Percentiles rank a stretch among this genome's conserved stretches.
Evolutionary conservation across 1,140 invertebrate species (phyloP).

Genomic region (Parasteatoda tepidariorum): DNA sequence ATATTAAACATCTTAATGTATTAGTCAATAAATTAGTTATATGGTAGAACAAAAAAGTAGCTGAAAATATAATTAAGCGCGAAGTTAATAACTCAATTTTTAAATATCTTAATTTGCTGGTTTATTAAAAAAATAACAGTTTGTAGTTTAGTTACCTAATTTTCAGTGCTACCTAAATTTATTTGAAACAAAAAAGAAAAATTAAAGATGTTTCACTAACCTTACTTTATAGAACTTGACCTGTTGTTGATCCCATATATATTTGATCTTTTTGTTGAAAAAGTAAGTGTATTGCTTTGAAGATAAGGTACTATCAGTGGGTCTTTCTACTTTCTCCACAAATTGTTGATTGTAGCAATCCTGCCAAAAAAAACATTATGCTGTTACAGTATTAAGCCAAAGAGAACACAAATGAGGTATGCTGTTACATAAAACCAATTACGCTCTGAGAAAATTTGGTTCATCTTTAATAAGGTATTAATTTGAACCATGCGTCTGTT

Average conservation of each 20-base stretch:
- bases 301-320: not conserved
- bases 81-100: no score
- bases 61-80: no score
- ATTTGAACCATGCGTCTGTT: not conserved
- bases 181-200: not conserved
- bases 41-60: no score
- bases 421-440: not conserved
- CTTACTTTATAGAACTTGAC: conserved; percentile 64
- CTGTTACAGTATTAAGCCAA: no score
- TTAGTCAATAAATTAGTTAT: no score
- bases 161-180: no score
- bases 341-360: conserved; percentile 61
- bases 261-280: conserved; percentile 68
- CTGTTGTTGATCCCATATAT: conserved; percentile 66
- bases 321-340: conserved; percentile 50
- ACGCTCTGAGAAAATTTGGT: not conserved
- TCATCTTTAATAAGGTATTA: not conserved
- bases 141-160: no score
- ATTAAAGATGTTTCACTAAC: conserved; percentile 57
- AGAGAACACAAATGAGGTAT: no score
- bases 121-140: no score
- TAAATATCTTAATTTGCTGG: no score
- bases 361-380: conserved; percentile 25
- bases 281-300: conserved; percentile 63
- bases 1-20: no score